Evolutionary conservation across 2,888 invertebrate species (phyloP), one percentile per base, ranked within the genome.

Genomic region (Monochamus alternatus): DNA sequence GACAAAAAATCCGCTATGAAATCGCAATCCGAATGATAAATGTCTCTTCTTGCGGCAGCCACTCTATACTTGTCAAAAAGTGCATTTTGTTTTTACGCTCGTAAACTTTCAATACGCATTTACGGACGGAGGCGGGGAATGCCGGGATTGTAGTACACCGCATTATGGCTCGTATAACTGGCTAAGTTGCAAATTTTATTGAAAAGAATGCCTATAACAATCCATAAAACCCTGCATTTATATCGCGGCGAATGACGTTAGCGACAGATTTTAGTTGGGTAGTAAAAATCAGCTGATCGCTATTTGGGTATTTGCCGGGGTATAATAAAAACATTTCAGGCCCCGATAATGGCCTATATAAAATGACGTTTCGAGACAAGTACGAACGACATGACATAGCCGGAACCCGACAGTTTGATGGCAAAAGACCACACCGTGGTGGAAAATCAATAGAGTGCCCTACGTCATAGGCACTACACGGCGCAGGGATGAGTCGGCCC

Each of bases 401-500:
- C 77, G 80, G 75, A 78, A 76, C 79, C 77, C 81, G 80, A 83
- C 84, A 80, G 81, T 84, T 85, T 84, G 85, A 85, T 86, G 86
- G 85, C 84, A 84, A 85, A 87, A 86, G 86, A 85, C 86, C 82
- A 85, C 84, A 85, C 83, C 85, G 80, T 80, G 14, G 5, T 22
- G 85, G 86, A 88, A 88, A 88, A 88, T 88, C 88, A 87, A 88
- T 88, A 88, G 83, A 55, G 55, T 55, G 83, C 84, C 84, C 85
- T 85, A 87, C 87, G 88, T 88, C 87, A 87, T 86, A 85, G 86
- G 84, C 85, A 82, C 84, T 71, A 62, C 62, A 63, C 78, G 79
- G 76, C 75, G 81, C 73, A 69, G 75, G 77, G 83, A 83, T 84
- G 85, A 84, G 80, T 79, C 72, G 75, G 73, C 77, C 74, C 77